Conservation (phyloP, 1,140 invertebrate species). For the Agrilus planipennis region DNA sequence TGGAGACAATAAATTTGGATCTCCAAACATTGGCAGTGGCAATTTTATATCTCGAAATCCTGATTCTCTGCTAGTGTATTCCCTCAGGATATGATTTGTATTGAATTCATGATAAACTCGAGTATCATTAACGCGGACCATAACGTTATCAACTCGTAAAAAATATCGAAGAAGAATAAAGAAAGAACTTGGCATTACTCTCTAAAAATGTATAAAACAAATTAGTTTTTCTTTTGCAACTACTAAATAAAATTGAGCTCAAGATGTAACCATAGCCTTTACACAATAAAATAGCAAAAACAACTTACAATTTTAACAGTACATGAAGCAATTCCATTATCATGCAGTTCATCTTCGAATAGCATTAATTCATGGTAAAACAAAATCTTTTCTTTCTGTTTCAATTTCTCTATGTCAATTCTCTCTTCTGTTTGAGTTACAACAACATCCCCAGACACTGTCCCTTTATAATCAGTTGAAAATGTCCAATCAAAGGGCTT, state of each 20-base stretch:
- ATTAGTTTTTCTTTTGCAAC: conserved; percentile 1
- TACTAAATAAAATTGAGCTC: neutral
- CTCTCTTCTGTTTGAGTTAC: conserved; percentile 54
- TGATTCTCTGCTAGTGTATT: conserved; percentile 64
- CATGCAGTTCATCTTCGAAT: conserved; percentile 97
- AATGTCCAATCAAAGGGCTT: conserved; percentile 98
- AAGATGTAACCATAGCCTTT: too few species aligned
- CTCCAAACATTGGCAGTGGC: conserved; percentile 29
- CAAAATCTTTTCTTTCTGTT: conserved; percentile 79
- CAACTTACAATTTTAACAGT: conserved; percentile 89
- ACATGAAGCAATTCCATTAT: conserved; percentile 86
- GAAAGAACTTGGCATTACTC: conserved; percentile 90
- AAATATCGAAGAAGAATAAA: conserved; percentile 87
- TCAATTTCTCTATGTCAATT: conserved; percentile 86
- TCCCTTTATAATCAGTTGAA: conserved; percentile 86
- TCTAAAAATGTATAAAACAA: conserved; percentile 45
- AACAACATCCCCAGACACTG: conserved; percentile 49
- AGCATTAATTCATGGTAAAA: conserved; percentile 91
- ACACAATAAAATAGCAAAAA: too few species aligned
- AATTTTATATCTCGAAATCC: conserved; percentile 48
- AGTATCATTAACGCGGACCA: conserved; percentile 84
- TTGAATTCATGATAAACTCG: conserved; percentile 77
- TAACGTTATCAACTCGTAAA: conserved; percentile 85
- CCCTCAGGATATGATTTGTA: conserved; percentile 60
- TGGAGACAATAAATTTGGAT: conserved; percentile 28